A percentile compares a stretch with the other conserved stretches of the same genome.
Evolutionary conservation across 2,113 vertebrate species (phyloP).

Genomic region (Catharus bicknelli): DNA sequence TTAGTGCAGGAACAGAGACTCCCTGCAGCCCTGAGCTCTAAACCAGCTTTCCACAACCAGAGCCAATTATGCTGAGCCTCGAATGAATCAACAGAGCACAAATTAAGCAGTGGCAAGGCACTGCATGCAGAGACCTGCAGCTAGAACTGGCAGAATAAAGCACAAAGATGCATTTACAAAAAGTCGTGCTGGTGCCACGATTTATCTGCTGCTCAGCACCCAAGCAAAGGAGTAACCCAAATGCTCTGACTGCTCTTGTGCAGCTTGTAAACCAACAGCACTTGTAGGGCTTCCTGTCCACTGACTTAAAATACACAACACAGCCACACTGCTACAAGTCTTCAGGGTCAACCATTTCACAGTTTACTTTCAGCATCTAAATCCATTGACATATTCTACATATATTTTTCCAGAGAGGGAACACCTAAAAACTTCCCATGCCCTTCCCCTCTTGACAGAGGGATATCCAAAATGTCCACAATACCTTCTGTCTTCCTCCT

Average conservation of each 20-base stretch:
- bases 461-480: fast-evolving
- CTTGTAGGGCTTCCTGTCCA: slow-evolving; percentile 36
- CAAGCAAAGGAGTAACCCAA: background rate
- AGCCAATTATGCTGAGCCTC: slow-evolving; percentile 30
- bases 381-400: background rate
- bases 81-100: slow-evolving; percentile 38
- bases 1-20: background rate
- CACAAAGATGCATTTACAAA: background rate
- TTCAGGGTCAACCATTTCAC: background rate
- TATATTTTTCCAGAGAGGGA: background rate
- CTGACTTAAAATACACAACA: slow-evolving; percentile 22
- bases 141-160: slow-evolving; percentile 26
- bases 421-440: background rate
- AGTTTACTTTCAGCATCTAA: slow-evolving; percentile 20
- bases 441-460: background rate
- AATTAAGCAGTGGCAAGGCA: slow-evolving; percentile 5
- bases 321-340: background rate
- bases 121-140: slow-evolving; percentile 59
- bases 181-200: background rate
- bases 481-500: background rate
- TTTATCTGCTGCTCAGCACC: background rate
- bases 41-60: background rate
- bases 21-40: background rate
- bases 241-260: background rate
- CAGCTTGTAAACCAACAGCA: slow-evolving; percentile 11